A percentile compares a stretch with the other conserved stretches of the same genome.
Conservation (phyloP, 2,797 vertebrate species). For the Neoniphon sammara region DNA sequence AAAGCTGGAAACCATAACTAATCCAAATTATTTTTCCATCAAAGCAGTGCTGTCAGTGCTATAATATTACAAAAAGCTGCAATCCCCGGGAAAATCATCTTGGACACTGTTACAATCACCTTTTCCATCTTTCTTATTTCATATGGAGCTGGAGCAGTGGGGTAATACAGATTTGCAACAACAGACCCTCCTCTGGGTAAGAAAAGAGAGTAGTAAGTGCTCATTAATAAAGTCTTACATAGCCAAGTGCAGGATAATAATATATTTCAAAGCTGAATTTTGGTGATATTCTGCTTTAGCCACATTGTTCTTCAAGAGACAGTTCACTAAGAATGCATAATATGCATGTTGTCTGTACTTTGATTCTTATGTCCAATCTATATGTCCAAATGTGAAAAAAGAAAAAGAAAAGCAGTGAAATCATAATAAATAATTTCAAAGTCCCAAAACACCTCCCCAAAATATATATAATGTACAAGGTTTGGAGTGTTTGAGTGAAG, state of each 20-base stretch:
- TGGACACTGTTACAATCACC: too few relatives aligned
- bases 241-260: background rate
- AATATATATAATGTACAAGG: background rate
- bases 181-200: too few relatives aligned
- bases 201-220: background rate
- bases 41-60: background rate
- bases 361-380: background rate
- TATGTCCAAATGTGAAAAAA: background rate
- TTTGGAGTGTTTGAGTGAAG: background rate
- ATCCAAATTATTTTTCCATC: too few relatives aligned
- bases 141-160: background rate
- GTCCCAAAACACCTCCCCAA: background rate
- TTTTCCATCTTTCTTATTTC: background rate
- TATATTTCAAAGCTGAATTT: too few relatives aligned
- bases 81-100: background rate
- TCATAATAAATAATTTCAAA: background rate
- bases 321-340: too few relatives aligned
- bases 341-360: background rate
- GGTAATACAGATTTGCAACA: background rate
- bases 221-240: background rate
- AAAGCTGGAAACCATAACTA: too few relatives aligned
- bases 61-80: background rate
- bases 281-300: too few relatives aligned
- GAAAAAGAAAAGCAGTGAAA: background rate
- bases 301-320: too few relatives aligned